Percentiles rank a stretch among this genome's conserved stretches.
Conservation (phyloP, 2,113 vertebrate species). For the Odocoileus virginianus region DNA sequence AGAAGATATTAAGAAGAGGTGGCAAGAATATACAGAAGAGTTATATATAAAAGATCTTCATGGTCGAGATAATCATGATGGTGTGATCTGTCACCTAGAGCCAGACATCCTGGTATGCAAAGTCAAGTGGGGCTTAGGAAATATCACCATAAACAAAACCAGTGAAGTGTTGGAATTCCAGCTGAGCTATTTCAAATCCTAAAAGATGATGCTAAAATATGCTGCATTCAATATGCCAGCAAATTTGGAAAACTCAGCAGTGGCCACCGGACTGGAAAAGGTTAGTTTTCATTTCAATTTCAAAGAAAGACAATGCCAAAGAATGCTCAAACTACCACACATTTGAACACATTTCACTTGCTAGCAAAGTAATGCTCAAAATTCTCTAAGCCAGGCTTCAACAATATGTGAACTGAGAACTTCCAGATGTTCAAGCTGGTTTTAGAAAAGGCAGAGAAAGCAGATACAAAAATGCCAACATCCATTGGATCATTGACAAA, state of each 20-base stretch:
- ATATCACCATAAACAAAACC: not conserved
- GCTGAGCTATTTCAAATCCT: not conserved
- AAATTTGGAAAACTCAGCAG: not conserved
- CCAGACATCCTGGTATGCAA: not conserved
- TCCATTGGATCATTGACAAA: not conserved
- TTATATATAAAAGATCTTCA: not conserved
- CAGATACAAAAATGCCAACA: not conserved
- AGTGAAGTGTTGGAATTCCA: not conserved
- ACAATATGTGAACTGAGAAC: not conserved
- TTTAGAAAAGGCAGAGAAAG: not conserved
- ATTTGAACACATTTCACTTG: rapidly evolving
- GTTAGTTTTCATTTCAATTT: not conserved
- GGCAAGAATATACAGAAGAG: not conserved
- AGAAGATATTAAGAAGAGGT: not conserved
- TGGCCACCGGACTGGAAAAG: not conserved
- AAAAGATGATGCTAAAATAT: not conserved
- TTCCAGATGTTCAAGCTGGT: not conserved
- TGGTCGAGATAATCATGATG: not conserved
- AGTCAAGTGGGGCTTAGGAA: not conserved
- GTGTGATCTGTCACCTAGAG: not conserved
- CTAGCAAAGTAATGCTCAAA: not conserved
- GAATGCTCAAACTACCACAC: not conserved
- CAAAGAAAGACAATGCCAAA: not conserved
- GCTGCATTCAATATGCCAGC: not conserved
- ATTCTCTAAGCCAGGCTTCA: not conserved